Percentiles rank a stretch among this genome's conserved stretches.
phyloP scores from a whole-genome alignment of 2,888 invertebrate species.

The Orthonychiurus folsomi region DNA sequence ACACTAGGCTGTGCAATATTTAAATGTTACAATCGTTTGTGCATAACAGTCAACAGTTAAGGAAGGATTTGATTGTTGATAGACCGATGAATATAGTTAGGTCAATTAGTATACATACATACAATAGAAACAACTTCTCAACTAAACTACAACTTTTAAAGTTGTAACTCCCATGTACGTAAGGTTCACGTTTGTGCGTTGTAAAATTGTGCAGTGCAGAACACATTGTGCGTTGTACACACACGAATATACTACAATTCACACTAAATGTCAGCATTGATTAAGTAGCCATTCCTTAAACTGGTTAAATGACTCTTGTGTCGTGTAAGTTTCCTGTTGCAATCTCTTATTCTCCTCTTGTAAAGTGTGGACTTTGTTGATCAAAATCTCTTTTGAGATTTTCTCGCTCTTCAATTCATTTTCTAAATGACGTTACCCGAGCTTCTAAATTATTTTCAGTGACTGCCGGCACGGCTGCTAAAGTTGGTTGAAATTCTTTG shows the following conservation, averaged over 20 bases:
- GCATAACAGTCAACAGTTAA: no score
- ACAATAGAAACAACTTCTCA: no score
- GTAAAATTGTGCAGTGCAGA: no score
- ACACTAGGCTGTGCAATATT: no score
- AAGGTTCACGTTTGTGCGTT: no score
- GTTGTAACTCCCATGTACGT: no score
- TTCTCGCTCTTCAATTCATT: slow-evolving; percentile 55
- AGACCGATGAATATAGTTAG: no score
- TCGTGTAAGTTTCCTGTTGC: slow-evolving; percentile 83
- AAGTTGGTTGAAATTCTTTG: background rate
- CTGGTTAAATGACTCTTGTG: slow-evolving; percentile 55
- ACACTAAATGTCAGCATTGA: background rate
- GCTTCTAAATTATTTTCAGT: slow-evolving; percentile 40
- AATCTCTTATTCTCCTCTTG: slow-evolving; percentile 75
- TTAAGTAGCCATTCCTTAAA: slow-evolving; percentile 36
- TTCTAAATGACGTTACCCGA: slow-evolving; percentile 48
- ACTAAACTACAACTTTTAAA: no score
- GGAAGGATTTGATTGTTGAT: no score
- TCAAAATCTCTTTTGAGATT: slow-evolving; percentile 53
- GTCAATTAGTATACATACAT: no score
- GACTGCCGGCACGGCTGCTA: slow-evolving; percentile 12
- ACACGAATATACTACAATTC: background rate
- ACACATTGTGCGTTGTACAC: no score
- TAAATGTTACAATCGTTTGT: no score
- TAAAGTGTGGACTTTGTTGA: slow-evolving; percentile 58